Evolutionary conservation across 2,797 vertebrate genomes (phyloP).

Genomic region (Sebastes nivosus): DNA sequence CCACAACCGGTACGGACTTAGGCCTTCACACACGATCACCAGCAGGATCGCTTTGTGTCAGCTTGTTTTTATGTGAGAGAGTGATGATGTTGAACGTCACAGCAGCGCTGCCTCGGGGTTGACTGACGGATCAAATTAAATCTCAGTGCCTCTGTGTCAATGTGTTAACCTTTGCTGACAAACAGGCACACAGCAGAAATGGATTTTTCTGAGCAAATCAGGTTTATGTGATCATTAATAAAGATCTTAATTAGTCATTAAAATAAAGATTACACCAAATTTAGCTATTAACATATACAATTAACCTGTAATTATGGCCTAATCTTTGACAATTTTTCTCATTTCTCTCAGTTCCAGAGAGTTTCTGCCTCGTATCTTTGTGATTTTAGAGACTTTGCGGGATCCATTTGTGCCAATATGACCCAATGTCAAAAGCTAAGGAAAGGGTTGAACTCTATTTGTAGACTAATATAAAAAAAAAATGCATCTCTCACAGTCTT

Average conservation of each 20-base stretch:
- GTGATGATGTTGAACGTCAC: slow-evolving; percentile 23
- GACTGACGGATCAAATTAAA: slow-evolving; percentile 39
- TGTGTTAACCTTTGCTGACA: slow-evolving; percentile 41
- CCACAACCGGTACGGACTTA: slow-evolving; percentile 17
- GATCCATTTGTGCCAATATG: background rate
- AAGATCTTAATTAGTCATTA: background rate
- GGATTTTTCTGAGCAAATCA: slow-evolving; percentile 5
- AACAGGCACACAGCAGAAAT: slow-evolving; percentile 21
- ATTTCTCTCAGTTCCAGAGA: background rate
- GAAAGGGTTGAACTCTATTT: background rate
- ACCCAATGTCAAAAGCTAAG: background rate
- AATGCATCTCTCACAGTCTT: background rate
- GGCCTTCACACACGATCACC: slow-evolving; percentile 15
- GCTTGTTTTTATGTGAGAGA: slow-evolving; percentile 13
- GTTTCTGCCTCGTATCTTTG: background rate
- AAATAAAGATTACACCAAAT: slow-evolving; percentile 1
- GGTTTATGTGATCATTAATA: slow-evolving; percentile 1
- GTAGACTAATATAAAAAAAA: background rate
- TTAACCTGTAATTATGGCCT: slow-evolving; percentile 4
- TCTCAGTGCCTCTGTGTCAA: slow-evolving; percentile 23
- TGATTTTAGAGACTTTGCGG: background rate
- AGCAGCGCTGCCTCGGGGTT: slow-evolving; percentile 12
- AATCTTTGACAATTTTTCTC: background rate
- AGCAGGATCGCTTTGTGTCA: slow-evolving; percentile 25
- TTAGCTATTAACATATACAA: background rate